These are phyloP conservation scores for Cynocephalus volans DNA, from an alignment of 2,113 vertebrate genomes.

Conservation along the genomic window DNA sequence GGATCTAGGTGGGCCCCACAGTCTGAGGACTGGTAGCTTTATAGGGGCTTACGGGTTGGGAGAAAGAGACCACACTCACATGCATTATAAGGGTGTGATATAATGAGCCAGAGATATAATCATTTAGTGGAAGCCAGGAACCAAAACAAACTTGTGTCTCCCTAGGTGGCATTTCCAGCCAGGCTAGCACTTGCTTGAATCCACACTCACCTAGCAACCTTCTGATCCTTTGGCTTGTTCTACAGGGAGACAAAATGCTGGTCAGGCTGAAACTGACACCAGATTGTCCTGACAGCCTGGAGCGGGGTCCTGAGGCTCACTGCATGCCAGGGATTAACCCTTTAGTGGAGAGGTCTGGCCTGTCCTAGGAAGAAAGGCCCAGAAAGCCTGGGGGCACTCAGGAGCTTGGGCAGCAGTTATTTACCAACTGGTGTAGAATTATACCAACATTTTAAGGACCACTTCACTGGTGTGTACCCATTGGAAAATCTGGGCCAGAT, in stretches of 20 bases:
- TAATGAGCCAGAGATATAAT: not conserved
- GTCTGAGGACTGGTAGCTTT: not conserved
- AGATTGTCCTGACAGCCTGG: not conserved
- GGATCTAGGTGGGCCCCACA: not conserved
- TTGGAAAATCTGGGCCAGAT: not conserved
- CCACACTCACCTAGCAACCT: not conserved
- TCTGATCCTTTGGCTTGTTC: not conserved
- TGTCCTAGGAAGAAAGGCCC: not conserved
- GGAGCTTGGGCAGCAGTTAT: not conserved
- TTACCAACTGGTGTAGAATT: not conserved
- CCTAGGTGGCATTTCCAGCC: not conserved
- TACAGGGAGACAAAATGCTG: not conserved
- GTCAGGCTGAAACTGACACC: not conserved
- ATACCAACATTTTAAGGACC: not conserved
- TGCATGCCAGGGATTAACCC: not conserved
- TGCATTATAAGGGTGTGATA: not conserved
- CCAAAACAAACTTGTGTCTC: not conserved
- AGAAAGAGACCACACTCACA: not conserved
- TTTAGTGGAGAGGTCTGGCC: not conserved
- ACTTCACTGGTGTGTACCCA: not conserved
- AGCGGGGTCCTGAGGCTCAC: too few species aligned
- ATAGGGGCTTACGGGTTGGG: not conserved
- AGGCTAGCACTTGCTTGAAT: not conserved
- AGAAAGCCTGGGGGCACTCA: not conserved
- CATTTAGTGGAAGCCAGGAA: not conserved